Evolutionary conservation across 2,113 vertebrate species (phyloP).

Genomic region (Oreocharis arfaki): DNA sequence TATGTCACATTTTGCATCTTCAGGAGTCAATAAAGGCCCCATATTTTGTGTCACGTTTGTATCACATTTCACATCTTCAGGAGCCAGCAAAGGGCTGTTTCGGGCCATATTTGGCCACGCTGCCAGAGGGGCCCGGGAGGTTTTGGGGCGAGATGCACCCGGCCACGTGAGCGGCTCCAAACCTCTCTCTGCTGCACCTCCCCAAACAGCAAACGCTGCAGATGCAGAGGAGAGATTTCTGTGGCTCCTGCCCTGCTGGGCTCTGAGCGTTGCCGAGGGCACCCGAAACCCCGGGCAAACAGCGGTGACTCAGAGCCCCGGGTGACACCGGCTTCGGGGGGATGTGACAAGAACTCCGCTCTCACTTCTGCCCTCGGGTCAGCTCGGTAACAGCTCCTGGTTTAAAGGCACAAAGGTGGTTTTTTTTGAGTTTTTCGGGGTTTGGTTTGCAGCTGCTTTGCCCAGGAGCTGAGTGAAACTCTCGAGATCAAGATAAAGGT

Average conservation of each 20-base stretch:
- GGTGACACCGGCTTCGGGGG: neutral
- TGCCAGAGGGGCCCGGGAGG: neutral
- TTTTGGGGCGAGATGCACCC: neutral
- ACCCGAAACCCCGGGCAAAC: neutral
- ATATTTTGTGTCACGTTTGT: neutral
- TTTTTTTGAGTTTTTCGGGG: neutral
- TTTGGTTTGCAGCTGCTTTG: neutral
- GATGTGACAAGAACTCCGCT: neutral
- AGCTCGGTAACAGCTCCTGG: neutral
- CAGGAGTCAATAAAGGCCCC: neutral
- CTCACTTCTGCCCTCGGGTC: neutral
- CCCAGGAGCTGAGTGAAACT: neutral
- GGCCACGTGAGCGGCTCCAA: rapidly evolving
- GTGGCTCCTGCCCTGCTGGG: neutral
- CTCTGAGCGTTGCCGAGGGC: neutral
- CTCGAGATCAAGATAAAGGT: constrained; percentile 1
- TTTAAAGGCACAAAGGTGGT: neutral
- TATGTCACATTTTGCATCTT: too few species aligned
- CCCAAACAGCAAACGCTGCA: neutral
- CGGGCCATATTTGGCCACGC: rapidly evolving
- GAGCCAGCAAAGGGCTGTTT: too few species aligned
- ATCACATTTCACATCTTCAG: neutral
- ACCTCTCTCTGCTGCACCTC: neutral
- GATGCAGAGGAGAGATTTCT: neutral
- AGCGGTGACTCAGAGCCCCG: neutral